Percentiles rank a stretch among this genome's conserved stretches.
These are phyloP conservation scores for Drosophila tripunctata DNA, from an alignment of 2,888 invertebrate genomes.

Conservation along the genomic window DNA sequence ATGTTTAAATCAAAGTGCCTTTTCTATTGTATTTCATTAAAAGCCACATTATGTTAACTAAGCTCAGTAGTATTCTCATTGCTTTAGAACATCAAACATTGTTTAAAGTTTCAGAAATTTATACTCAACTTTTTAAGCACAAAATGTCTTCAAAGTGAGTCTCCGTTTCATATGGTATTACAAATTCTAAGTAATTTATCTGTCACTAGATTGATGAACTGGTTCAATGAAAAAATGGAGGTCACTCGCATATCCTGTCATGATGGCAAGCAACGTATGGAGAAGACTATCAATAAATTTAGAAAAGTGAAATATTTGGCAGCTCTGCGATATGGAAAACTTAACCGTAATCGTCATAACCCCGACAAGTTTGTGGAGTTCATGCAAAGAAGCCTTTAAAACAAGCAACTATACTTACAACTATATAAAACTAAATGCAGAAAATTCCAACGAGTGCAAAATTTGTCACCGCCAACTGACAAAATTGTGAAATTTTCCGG, in stretches of 20 bases:
- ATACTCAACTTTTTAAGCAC: background rate
- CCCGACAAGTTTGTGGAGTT: slow-evolving; percentile 11
- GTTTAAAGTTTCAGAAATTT: slow-evolving; percentile 6
- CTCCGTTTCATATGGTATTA: no score
- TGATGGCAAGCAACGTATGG: slow-evolving; percentile 1
- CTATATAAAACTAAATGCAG: background rate
- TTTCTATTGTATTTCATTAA: background rate
- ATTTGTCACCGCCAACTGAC: background rate
- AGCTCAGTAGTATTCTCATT: background rate
- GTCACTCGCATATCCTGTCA: slow-evolving; percentile 5
- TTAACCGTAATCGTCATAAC: background rate
- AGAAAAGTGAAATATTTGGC: background rate
- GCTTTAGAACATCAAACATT: background rate
- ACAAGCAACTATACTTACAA: background rate
- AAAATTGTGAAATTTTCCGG: background rate
- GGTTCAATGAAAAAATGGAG: slow-evolving; percentile 11
- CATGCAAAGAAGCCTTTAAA: slow-evolving; percentile 4
- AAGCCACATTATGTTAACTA: no score
- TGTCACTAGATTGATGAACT: background rate
- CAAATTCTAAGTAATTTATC: fast-evolving
- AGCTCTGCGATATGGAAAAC: background rate
- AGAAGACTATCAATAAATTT: background rate
- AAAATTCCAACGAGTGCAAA: background rate
- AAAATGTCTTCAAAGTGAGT: slow-evolving; percentile 16
- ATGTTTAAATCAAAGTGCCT: background rate